These are phyloP conservation scores for Osmerus mordax DNA, from an alignment of 2,113 vertebrate species.

Conservation along the genomic window DNA sequence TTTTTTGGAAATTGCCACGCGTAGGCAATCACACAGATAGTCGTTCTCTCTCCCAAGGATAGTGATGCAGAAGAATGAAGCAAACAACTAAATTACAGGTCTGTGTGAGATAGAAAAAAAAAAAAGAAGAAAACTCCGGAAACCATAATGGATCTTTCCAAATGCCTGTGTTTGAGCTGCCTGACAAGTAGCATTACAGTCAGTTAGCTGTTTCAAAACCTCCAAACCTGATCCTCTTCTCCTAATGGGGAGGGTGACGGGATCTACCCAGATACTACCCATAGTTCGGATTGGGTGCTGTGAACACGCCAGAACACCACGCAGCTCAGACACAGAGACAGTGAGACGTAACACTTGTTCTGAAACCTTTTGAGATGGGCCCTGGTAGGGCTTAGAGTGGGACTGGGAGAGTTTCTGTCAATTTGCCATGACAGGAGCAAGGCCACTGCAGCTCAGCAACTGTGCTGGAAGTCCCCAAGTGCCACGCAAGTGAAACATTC, in stretches of 20 bases:
- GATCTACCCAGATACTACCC: not conserved
- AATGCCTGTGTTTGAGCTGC: slow-evolving; percentile 24
- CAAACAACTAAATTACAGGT: slow-evolving; percentile 56
- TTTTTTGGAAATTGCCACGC: slow-evolving; percentile 24
- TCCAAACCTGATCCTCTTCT: slow-evolving; percentile 18
- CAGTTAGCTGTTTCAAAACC: slow-evolving; percentile 31
- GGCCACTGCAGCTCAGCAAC: slow-evolving; percentile 16
- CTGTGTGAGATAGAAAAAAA: slow-evolving; percentile 32
- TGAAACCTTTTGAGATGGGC: too few species aligned
- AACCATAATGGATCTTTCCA: slow-evolving; percentile 49
- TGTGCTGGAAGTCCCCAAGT: slow-evolving; percentile 10
- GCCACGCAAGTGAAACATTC: slow-evolving; percentile 28
- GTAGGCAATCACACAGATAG: slow-evolving; percentile 23
- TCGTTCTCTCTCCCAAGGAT: slow-evolving; percentile 35
- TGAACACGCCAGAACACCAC: too few species aligned
- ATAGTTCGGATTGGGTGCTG: slow-evolving; percentile 17
- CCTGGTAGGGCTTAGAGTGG: too few species aligned
- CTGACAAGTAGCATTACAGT: slow-evolving; percentile 30
- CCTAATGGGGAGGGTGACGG: not conserved
- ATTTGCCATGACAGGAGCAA: slow-evolving; percentile 47
- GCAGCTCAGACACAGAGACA: too few species aligned
- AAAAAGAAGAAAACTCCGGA: too few species aligned
- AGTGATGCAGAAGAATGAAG: slow-evolving; percentile 41
- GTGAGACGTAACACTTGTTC: too few species aligned
- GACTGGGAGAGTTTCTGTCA: slow-evolving; percentile 8